Evolutionary conservation across 2,113 vertebrate species (phyloP), one percentile per base, ranked within the genome.

Genomic region (Vulpes lagopus): DNA sequence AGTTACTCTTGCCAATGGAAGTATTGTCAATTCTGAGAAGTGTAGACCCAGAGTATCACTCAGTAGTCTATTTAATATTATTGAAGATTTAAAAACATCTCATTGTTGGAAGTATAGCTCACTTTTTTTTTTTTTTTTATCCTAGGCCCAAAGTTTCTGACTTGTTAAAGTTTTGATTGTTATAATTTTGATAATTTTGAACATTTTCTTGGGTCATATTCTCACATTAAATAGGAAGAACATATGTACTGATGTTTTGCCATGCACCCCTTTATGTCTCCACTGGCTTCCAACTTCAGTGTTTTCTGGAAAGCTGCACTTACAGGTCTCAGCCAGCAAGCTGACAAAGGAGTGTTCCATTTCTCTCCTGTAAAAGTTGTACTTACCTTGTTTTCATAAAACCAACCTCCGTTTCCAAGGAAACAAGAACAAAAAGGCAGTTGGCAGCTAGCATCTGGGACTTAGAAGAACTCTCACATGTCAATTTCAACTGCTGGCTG

Each of bases 361-460:
- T 96, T 95, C 94, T 94, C 51, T 25, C 0, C 89, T 97, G 55
- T 57, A 95, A 89, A 98, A 96, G 95, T 98, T 98, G 96, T 89
- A 87, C 67, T 97, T 95, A 97, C 95, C 88, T 98, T 98, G 96
- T 96, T 98, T 98, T 98, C 93, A 55, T 91, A 94, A 97, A 98
- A 92, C 90, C 97, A 98, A 96, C 91, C 96, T 94, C 17, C 27
- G 98, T 98, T 89, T 98, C 98, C 98, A 98, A 97, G 98, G 98
- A 98, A 98, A 98, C 97, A 97, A 93, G 94, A 98, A 97, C 97
- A 98, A 96, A 98, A 97, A 98, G 87, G 95, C 93, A 92, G 97
- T 97, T 98, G 97, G 97, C 97, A 98, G 94, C 51, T 83, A 96
- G 97, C 78, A 98, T 97, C 86, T 95, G 97, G 96, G 98, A 98